Evolutionary conservation across 1,140 invertebrate genomes (phyloP), one percentile per base, ranked within the genome.

Genomic region (Condylostylus longicornis): DNA sequence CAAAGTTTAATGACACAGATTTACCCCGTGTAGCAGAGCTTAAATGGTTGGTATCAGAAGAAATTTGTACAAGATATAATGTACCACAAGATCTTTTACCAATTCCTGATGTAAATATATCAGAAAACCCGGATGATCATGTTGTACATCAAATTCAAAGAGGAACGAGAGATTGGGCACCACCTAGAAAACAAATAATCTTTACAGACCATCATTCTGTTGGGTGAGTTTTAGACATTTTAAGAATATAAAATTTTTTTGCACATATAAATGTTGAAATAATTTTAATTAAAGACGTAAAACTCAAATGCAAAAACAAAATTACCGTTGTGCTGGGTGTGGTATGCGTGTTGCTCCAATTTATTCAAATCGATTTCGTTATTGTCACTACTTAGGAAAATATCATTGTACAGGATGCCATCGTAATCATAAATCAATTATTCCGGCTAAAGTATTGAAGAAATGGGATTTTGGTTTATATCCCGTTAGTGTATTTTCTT

Each of bases 321-420:
- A 80, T 48, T 79, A 78, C 45, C 65, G 79, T 18, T 91, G 86
- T 65, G 81, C 84, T 34, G 85, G 86, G 9, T 90, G 86, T 66
- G 82, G 86, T 1, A 80, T 80, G 64, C 75, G 74, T 47, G 79
- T 88, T 8, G 74, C 78, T 3, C 58, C 67, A 41, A 72, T 74
- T 37, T 82, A 81, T 50, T 70, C 77, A 8, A 71, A 74, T 17
- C 69, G 73, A 46, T 80, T 78, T 58, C 68, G 82, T 7, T 86
- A 84, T 50, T 91, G 87, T 58, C 72, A 83, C 50, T 91, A 91
- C 56, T 63, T 88, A 31, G 84, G 83, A 12, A 75, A 84, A 49
- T 87, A 83, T 61, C 86, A 90, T 59, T 91, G 87, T 55, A 85
- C 83, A 5, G 82, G 81, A 20, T 91, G 87, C 55, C 86, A 90